Conservation (phyloP, 2,113 vertebrate species). For the Sceloporus tristichus region DNA sequence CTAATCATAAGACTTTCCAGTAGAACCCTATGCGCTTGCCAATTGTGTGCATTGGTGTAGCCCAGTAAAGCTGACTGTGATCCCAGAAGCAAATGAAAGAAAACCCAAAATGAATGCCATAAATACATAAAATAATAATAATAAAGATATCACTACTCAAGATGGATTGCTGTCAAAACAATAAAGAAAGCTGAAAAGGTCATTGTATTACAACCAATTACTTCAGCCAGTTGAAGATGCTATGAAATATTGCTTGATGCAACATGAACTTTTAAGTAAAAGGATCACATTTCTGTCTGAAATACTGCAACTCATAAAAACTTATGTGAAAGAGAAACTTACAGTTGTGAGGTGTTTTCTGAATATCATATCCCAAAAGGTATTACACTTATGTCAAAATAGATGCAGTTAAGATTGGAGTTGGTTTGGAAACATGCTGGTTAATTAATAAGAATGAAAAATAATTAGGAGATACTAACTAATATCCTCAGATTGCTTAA, state of each 20-base stretch:
- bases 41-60: constrained; percentile 48
- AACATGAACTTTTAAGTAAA: background rate
- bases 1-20: constrained; percentile 53
- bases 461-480: background rate
- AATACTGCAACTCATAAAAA: constrained; percentile 7
- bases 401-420: background rate
- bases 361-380: background rate
- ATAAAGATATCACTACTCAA: constrained; percentile 32
- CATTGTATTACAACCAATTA: constrained; percentile 28
- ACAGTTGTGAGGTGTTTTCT: background rate
- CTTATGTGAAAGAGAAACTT: background rate
- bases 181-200: constrained; percentile 45
- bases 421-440: background rate
- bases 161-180: constrained; percentile 7
- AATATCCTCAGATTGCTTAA: background rate
- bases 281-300: background rate
- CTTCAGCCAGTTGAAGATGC: constrained; percentile 38
- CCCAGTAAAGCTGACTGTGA: constrained; percentile 63
- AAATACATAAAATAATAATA: constrained; percentile 29
- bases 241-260: constrained; percentile 8
- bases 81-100: background rate
- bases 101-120: background rate
- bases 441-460: background rate
- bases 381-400: background rate
- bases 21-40: constrained; percentile 51